Conservation (phyloP, 2,888 invertebrate genomes). For the Philaethria dido region DNA sequence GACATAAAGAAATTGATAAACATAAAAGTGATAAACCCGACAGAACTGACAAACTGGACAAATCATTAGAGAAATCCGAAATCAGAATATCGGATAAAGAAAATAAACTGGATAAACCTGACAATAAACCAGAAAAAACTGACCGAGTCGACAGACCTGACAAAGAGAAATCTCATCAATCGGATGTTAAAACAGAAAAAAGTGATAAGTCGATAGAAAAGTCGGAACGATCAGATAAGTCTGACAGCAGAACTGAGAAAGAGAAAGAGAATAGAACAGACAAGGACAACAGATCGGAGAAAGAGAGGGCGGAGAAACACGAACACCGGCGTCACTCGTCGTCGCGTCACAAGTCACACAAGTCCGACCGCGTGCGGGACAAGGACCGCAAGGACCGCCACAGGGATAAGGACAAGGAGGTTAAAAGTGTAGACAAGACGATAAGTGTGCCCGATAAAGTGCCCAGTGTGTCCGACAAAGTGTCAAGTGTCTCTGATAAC, state of each 20-base stretch:
- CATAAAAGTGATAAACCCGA: constrained; percentile 41
- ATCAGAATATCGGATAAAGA: constrained; percentile 41
- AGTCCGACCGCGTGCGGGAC: constrained; percentile 59
- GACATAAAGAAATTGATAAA: constrained; percentile 57
- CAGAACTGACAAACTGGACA: constrained; percentile 37
- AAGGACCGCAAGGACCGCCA: constrained; percentile 64
- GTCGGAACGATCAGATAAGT: constrained; percentile 35
- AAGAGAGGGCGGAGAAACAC: constrained; percentile 45
- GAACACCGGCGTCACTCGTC: constrained; percentile 70
- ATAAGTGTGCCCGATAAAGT: constrained; percentile 42
- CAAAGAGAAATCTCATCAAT: constrained; percentile 40
- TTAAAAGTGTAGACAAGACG: constrained; percentile 36
- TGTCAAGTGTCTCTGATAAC: constrained; percentile 44
- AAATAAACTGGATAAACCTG: constrained; percentile 41
- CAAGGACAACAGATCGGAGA: constrained; percentile 42
- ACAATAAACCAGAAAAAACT: constrained; percentile 38
- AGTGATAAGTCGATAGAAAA: constrained; percentile 34
- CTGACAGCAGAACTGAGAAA: constrained; percentile 41
- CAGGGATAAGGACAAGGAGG: constrained; percentile 48
- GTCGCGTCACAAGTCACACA: constrained; percentile 68
- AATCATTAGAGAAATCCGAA: constrained; percentile 44
- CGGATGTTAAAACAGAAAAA: constrained; percentile 39
- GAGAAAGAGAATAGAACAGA: constrained; percentile 41
- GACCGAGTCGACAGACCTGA: constrained; percentile 40
- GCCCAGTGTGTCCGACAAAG: constrained; percentile 41